Evolutionary conservation across 2,888 invertebrate genomes (phyloP), one percentile per base, ranked within the genome.

Genomic region (Ichneumoninae sp.): DNA sequence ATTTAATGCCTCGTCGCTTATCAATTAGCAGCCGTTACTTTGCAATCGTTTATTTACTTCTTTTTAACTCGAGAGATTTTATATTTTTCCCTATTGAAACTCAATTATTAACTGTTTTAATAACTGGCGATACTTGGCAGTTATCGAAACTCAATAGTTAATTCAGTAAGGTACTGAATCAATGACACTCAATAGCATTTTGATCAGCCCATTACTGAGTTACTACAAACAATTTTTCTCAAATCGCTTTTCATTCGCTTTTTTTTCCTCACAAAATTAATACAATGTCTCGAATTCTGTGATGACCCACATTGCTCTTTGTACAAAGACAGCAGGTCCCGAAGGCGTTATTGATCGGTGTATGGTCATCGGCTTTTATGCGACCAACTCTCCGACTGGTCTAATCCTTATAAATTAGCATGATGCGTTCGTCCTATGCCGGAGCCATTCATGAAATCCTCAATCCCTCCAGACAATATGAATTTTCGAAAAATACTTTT

Each of bases 331-430:
- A 33, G 26, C 63, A n/a, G 19, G 13, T 57, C 19, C 57, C 47
- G 54, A 74, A 40, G 60, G 73, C 65, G 30, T 75, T 75, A 85
- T 85, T 73, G 82, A 82, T 82, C 82, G 68, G n/a, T 16, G 8
- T 33, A 74, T 10, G n/a, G 8, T 19, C 36, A 54, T 33, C 33
- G 30, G n/a, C 5, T 13, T 54, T n/a, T 10, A 26, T 26, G 3
- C 40, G 7, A 40, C 4, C 40, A 22, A 52, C 57, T 36, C 54
- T 40, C 19, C 0, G 40, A 60, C 36, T 19, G 7, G 1, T 44
- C 40, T 40, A 60, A 44, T 30, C 4, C 26, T 30, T 22, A 26
- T 26, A 44, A 54, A 73, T 60, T 16, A 47, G 57, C 44, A 22
- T 16, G 7, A 5, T 65, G 50, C 33, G 36, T 36, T 33, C 47